A percentile compares a stretch with the other conserved stretches of the same genome.
Conservation (phyloP, 2,888 invertebrate genomes). For the Callosobruchus maculatus region DNA sequence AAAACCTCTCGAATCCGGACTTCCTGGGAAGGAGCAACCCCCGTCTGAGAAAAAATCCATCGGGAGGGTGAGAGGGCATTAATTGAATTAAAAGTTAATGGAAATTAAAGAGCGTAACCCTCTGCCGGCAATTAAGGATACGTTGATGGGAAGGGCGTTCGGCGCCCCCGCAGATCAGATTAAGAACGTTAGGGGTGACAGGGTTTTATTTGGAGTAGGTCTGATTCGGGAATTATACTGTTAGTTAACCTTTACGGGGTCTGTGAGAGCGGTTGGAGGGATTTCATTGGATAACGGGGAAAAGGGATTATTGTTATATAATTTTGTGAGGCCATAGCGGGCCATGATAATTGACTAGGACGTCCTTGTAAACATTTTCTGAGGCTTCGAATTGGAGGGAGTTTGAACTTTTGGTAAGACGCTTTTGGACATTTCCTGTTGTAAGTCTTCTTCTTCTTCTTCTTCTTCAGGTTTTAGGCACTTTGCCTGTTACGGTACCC, state of each 20-base stretch:
- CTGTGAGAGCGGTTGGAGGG: neutral
- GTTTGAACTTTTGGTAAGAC: too few relatives aligned
- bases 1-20: neutral
- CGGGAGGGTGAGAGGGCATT: constrained; percentile 6
- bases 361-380: too few relatives aligned
- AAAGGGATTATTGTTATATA: neutral
- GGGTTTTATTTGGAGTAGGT: neutral
- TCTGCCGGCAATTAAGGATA: constrained; percentile 33
- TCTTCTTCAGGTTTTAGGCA: too few relatives aligned
- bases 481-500: too few relatives aligned
- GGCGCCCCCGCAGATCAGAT: constrained; percentile 40
- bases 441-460: too few relatives aligned
- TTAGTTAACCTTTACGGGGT: neutral
- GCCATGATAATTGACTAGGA: neutral
- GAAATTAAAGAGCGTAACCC: constrained; percentile 35
- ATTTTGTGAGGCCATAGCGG: neutral
- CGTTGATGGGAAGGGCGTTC: constrained; percentile 22
- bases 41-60: neutral
- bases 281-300: neutral
- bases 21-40: neutral
- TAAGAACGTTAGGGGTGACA: constrained; percentile 33
- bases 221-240: constrained; percentile 1
- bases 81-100: constrained; percentile 27
- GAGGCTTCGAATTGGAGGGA: too few relatives aligned
- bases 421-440: too few relatives aligned